Percentiles rank a stretch among this genome's conserved stretches.
Evolutionary conservation across 2,888 invertebrate species (phyloP).

Genomic region (Adineta ricciae): DNA sequence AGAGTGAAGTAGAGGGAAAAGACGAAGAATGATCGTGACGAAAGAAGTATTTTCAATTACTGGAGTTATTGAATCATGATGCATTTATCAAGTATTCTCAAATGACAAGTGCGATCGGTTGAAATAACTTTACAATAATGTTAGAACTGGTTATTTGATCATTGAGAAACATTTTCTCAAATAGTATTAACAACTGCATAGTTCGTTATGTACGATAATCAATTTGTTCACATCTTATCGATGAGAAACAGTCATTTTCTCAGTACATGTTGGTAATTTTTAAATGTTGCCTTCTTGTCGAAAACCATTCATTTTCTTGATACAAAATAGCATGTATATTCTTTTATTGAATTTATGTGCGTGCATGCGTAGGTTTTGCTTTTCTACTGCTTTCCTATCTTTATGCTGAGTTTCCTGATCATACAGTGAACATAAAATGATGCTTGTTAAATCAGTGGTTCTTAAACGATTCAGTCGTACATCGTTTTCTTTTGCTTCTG

Average conservation of each 20-base stretch:
- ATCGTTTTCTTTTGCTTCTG: neutral
- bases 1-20: neutral
- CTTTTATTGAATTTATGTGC: neutral
- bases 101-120: neutral
- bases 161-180: neutral
- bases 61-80: constrained; percentile 1
- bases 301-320: neutral
- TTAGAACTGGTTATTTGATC: neutral
- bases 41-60: neutral
- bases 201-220: neutral
- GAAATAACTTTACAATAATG: neutral
- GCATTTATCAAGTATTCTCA: neutral
- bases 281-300: neutral
- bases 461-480: neutral
- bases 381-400: neutral
- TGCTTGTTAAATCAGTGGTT: neutral
- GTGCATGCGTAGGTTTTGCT: neutral
- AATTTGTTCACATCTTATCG: neutral
- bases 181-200: neutral
- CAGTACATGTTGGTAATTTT: neutral
- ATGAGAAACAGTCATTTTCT: neutral
- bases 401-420: neutral
- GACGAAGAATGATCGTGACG: neutral
- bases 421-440: neutral
- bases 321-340: neutral